These are phyloP conservation scores for Lasiommata megera DNA, from an alignment of 2,888 invertebrate species.

Conservation along the genomic window DNA sequence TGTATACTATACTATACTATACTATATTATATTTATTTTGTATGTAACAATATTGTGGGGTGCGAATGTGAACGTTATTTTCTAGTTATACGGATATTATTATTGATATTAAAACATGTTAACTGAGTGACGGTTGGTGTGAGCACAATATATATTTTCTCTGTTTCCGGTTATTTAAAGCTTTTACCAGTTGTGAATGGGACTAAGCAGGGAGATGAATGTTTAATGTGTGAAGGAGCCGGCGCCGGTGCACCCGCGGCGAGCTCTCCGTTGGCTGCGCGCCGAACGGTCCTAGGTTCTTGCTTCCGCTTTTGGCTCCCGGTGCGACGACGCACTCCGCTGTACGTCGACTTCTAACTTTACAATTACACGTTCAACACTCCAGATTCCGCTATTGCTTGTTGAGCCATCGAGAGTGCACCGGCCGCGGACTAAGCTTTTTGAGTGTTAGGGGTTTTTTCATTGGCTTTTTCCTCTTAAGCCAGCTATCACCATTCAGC, in stretches of 20 bases:
- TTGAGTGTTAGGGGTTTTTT: slow-evolving; percentile 41
- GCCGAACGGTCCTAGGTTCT: background rate
- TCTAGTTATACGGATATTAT: slow-evolving; percentile 41
- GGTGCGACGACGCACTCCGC: slow-evolving; percentile 2
- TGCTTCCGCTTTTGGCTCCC: slow-evolving; percentile 17
- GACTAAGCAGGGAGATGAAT: slow-evolving; percentile 68
- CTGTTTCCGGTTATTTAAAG: slow-evolving; percentile 48
- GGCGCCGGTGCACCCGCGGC: slow-evolving; percentile 30
- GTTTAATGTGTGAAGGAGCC: slow-evolving; percentile 31
- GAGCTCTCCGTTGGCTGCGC: slow-evolving; percentile 10
- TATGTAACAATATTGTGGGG: slow-evolving; percentile 51
- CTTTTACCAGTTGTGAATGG: slow-evolving; percentile 64
- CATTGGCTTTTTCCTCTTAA: slow-evolving; percentile 44
- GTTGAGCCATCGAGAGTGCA: slow-evolving; percentile 20
- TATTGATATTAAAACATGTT: slow-evolving; percentile 43
- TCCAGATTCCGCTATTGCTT: slow-evolving; percentile 12
- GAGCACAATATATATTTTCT: slow-evolving; percentile 60
- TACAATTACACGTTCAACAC: slow-evolving; percentile 9
- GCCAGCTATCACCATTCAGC: slow-evolving; percentile 49
- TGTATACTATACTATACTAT: slow-evolving; percentile 47
- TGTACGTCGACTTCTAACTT: slow-evolving; percentile 12
- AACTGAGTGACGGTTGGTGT: slow-evolving; percentile 64
- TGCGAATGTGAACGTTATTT: slow-evolving; percentile 57
- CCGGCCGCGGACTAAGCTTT: slow-evolving; percentile 34
- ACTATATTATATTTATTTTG: slow-evolving; percentile 50